Evolutionary conservation across 2,797 vertebrate species (phyloP).

Genomic region (Huso huso): DNA sequence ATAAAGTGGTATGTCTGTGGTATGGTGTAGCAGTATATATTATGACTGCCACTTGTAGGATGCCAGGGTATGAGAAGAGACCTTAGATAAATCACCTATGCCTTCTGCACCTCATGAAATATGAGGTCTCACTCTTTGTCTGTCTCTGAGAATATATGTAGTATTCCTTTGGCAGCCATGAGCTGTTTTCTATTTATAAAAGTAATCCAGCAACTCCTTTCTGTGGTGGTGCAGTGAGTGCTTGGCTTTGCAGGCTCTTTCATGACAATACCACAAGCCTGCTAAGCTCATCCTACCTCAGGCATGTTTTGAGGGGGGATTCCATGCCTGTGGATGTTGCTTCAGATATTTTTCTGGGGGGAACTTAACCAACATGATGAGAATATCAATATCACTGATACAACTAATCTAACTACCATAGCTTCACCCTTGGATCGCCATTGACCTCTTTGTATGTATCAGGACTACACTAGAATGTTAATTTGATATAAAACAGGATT

Average conservation of each 20-base stretch:
- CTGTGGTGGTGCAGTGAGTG: not conserved
- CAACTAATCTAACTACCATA: not conserved
- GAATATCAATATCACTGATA: not conserved
- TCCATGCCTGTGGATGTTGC: not conserved
- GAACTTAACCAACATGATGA: not conserved
- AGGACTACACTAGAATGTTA: not conserved
- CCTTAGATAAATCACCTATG: conserved; percentile 18
- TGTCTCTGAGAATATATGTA: conserved; percentile 1
- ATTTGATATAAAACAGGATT: too few species aligned
- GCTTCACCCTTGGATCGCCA: not conserved
- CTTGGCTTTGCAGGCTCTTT: conserved; percentile 1
- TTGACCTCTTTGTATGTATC: not conserved
- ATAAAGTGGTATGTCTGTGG: conserved; percentile 13
- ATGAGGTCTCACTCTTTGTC: not conserved
- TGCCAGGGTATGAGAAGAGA: conserved; percentile 18
- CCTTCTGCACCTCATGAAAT: conserved; percentile 14
- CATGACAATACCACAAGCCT: not conserved
- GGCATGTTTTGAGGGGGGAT: not conserved
- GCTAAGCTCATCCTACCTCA: not conserved
- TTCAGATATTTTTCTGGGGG: not conserved
- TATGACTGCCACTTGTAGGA: conserved; percentile 28
- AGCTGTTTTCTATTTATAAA: conserved; percentile 15
- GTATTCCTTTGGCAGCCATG: conserved; percentile 10
- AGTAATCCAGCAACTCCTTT: conserved; percentile 10
- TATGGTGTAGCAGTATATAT: conserved; percentile 32